Evolutionary conservation across 2,888 invertebrate species (phyloP).

Genomic region (Temnothorax ravouxi): DNA sequence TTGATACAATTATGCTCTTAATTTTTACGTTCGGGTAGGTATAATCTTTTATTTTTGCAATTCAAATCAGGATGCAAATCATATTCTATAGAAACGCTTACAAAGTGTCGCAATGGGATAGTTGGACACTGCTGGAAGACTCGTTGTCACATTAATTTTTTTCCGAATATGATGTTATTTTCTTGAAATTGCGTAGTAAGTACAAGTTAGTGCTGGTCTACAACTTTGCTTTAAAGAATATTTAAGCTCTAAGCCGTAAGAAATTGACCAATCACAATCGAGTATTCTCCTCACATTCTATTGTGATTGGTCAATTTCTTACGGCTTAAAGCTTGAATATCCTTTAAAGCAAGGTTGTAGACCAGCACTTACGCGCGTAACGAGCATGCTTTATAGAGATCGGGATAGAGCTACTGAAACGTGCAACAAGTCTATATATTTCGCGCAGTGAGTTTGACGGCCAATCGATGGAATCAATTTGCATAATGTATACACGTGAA

Average conservation of each 20-base stretch:
- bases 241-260: too few relatives aligned
- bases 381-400: conserved; percentile 37
- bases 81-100: conserved; percentile 33
- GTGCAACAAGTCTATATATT: conserved; percentile 64
- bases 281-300: too few relatives aligned
- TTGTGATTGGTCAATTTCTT: too few relatives aligned
- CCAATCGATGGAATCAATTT: conserved; percentile 79
- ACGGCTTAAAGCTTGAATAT: too few relatives aligned
- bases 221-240: too few relatives aligned
- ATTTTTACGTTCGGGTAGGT: background rate
- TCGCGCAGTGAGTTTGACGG: conserved; percentile 51
- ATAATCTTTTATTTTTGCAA: background rate
- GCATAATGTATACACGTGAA: conserved; percentile 77
- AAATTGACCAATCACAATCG: too few relatives aligned
- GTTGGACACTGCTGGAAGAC: conserved; percentile 8
- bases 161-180: conserved; percentile 60
- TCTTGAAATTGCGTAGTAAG: conserved; percentile 62
- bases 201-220: too few relatives aligned
- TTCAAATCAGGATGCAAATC: background rate
- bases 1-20: background rate
- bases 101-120: conserved; percentile 27
- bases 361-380: background rate
- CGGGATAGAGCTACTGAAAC: conserved; percentile 60
- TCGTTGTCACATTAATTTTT: conserved; percentile 15
- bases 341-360: too few relatives aligned